These are phyloP conservation scores for Scopus umbretta DNA, from an alignment of 2,113 vertebrate species.

Conservation along the genomic window DNA sequence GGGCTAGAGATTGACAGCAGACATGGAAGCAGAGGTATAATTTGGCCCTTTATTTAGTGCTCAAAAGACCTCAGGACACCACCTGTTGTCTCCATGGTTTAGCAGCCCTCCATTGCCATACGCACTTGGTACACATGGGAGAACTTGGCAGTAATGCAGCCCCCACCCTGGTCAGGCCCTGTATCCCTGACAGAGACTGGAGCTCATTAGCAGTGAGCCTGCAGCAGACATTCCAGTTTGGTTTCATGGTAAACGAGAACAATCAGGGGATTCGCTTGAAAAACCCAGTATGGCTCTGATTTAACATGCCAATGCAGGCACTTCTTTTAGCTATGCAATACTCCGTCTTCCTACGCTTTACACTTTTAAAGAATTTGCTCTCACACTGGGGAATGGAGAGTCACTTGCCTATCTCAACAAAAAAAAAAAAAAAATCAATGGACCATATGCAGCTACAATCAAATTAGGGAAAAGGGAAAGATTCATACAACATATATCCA, in stretches of 20 bases:
- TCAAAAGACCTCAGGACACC: background rate
- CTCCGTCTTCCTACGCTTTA: background rate
- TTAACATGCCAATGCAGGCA: background rate
- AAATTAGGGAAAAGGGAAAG: background rate
- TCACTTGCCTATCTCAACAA: background rate
- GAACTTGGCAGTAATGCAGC: background rate
- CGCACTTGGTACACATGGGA: background rate
- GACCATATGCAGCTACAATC: background rate
- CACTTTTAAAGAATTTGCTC: background rate
- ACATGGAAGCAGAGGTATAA: background rate
- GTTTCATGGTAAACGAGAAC: background rate
- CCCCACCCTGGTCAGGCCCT: fast-evolving
- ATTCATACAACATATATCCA: background rate
- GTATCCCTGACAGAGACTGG: background rate
- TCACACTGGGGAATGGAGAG: background rate
- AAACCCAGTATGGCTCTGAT: background rate
- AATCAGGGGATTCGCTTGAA: background rate
- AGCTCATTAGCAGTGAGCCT: background rate
- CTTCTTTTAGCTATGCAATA: background rate
- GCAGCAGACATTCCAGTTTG: background rate
- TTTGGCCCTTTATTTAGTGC: background rate
- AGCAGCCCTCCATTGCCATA: background rate
- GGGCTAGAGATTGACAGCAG: background rate
- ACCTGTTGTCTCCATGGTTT: background rate
- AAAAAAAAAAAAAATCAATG: background rate